Evolutionary conservation across 2,797 vertebrate species (phyloP), one percentile per base, ranked within the genome.

Genomic region (Malurus leucopterus): DNA sequence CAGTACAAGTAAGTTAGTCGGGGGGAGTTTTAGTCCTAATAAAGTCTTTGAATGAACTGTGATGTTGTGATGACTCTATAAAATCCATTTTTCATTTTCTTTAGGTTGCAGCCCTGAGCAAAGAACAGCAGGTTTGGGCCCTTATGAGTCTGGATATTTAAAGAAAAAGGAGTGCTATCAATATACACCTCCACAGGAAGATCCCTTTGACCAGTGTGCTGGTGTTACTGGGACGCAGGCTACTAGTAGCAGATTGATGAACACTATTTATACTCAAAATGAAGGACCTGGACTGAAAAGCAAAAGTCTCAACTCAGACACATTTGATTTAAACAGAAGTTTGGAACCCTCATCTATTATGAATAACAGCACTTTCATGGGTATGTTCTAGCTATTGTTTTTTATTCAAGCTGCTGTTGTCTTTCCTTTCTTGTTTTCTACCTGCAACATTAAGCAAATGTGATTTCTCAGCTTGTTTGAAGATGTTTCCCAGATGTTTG

Each of bases 301-400:
- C 65, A 22, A n/a, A 93, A 59, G 95, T 97, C 86, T 90, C 6
- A 97, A 98, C 61, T 95, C 70, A 18, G 98, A 98, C 27, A 47
- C 72, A 11, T 92, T 50, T 32, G 97, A 98, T 86, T 97, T 97
- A 7, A 96, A 95, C 43, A 95, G 92, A 77, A 93, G 94, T 81
- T 96, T 95, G 8, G 98, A 98, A 46, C 90, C 95, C 29, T 87
- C 93, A 8, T 79, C 96, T 4, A 7, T 95, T 51, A 57, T 58
- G 9, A 64, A 46, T 57, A 97, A 76, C 77, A 98, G 93, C 92
- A 97, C 97, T 76, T 99, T 98, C 95, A 98, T 99, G 98, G 98
- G 99, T 99, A 97, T 47, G 98, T 96, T 93, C 58, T 59, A 75
- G 23, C 26, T 57, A 1, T 27, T 82, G 19, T 2, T 34, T 86